A percentile compares a stretch with the other conserved stretches of the same genome.
phyloP scores from a whole-genome alignment of 1,140 invertebrate genomes.

The Cyclina sinensis region DNA sequence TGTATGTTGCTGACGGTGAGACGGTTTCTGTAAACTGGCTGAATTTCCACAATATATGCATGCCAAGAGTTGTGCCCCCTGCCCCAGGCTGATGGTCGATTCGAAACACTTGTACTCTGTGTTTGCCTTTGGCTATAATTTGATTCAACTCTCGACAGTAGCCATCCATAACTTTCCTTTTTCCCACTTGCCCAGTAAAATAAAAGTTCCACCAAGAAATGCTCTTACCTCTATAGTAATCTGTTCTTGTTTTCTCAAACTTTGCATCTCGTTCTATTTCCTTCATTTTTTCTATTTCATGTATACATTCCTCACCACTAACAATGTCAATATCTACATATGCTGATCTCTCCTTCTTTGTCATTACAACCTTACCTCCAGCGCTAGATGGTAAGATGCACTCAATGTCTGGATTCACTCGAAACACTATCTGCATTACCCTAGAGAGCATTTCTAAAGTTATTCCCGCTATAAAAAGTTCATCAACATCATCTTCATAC shows the following conservation, averaged over 20 bases:
- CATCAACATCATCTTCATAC: conserved; percentile 7
- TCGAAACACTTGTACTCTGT: background rate
- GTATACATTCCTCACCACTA: conserved; percentile 23
- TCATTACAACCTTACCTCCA: background rate
- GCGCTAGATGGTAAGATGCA: background rate
- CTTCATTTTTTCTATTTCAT: conserved; percentile 14
- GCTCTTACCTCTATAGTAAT: background rate
- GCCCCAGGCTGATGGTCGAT: conserved; percentile 27
- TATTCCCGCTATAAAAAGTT: background rate
- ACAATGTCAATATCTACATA: conserved; percentile 18
- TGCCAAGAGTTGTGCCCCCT: conserved; percentile 26
- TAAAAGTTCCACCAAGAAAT: conserved; percentile 37
- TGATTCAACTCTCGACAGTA: background rate
- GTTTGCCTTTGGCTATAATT: background rate
- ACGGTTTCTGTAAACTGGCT: conserved; percentile 19
- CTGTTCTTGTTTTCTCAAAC: background rate
- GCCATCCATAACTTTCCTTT: background rate
- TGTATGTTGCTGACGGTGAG: background rate
- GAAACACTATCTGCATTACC: background rate
- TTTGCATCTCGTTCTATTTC: background rate
- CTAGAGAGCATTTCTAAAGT: background rate
- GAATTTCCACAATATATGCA: background rate
- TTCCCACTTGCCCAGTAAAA: conserved; percentile 2
- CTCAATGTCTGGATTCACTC: background rate
- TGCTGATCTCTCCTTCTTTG: background rate